A percentile compares a stretch with the other conserved stretches of the same genome.
Evolutionary conservation across 2,888 invertebrate species (phyloP).

Genomic region (Orchesellides sinensis): DNA sequence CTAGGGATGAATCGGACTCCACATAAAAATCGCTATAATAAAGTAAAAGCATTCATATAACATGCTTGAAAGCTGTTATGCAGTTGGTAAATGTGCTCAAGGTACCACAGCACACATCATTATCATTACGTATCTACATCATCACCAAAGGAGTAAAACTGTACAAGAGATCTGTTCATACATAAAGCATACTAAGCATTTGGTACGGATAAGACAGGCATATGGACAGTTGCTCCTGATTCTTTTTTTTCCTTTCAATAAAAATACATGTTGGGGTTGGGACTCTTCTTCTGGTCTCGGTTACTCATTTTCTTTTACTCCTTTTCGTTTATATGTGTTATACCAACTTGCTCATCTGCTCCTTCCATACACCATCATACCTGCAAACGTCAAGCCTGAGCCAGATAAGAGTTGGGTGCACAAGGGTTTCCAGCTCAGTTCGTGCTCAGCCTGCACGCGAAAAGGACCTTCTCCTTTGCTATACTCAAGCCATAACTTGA

Average conservation of each 20-base stretch:
- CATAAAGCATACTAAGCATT: no score
- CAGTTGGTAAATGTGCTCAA: background rate
- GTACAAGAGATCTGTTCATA: no score
- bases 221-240: slow-evolving; percentile 56
- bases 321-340: slow-evolving; percentile 27
- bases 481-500: background rate
- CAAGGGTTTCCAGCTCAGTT: slow-evolving; percentile 66
- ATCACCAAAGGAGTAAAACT: background rate
- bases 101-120: no score
- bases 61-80: no score
- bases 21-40: slow-evolving; percentile 32
- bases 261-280: slow-evolving; percentile 26
- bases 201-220: no score
- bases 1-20: background rate
- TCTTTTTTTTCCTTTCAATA: slow-evolving; percentile 1
- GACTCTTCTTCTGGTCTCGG: no score
- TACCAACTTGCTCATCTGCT: slow-evolving; percentile 32
- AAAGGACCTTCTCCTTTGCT: slow-evolving; percentile 48
- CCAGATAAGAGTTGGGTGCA: slow-evolving; percentile 32
- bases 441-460: slow-evolving; percentile 69
- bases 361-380: background rate
- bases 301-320: slow-evolving; percentile 6
- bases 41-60: no score
- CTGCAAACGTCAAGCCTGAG: background rate
- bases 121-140: slow-evolving; percentile 12